phyloP scores from a whole-genome alignment of 2,113 vertebrate genomes.

The Promerops cafer region DNA sequence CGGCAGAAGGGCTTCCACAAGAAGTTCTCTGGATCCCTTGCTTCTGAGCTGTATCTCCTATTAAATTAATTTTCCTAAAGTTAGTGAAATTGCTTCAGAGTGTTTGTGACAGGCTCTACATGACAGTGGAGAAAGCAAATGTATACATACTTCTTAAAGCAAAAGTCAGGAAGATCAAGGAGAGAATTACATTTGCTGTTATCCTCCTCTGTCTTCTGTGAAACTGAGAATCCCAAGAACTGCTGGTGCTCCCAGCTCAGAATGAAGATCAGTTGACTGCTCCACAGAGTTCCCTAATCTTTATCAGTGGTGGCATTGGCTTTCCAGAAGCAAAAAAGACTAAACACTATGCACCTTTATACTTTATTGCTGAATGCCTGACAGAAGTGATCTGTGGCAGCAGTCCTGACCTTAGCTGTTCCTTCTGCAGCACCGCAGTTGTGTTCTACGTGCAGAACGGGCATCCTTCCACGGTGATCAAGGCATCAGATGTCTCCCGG shows the following conservation, averaged over 20 bases:
- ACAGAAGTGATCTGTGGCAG: background rate
- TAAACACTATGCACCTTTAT: background rate
- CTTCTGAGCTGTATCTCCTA: background rate
- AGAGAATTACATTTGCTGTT: background rate
- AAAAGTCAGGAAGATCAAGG: background rate
- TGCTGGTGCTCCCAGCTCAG: background rate
- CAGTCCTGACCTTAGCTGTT: background rate
- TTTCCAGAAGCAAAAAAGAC: background rate
- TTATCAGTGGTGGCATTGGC: background rate
- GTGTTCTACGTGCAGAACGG: conserved; percentile 78
- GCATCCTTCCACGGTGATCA: conserved; percentile 64
- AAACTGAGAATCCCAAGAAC: background rate
- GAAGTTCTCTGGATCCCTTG: background rate
- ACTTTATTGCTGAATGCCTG: background rate
- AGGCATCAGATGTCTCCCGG: conserved; percentile 73
- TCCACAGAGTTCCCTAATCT: background rate
- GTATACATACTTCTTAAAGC: background rate
- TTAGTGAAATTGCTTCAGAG: background rate
- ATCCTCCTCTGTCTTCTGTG: background rate
- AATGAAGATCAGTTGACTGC: background rate
- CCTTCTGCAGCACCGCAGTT: conserved; percentile 76
- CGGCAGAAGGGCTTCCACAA: background rate
- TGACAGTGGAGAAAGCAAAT: background rate
- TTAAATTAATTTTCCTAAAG: background rate
- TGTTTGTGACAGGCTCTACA: background rate